These are phyloP conservation scores for Lepus timidus DNA, from an alignment of 2,113 vertebrate species.

Conservation along the genomic window DNA sequence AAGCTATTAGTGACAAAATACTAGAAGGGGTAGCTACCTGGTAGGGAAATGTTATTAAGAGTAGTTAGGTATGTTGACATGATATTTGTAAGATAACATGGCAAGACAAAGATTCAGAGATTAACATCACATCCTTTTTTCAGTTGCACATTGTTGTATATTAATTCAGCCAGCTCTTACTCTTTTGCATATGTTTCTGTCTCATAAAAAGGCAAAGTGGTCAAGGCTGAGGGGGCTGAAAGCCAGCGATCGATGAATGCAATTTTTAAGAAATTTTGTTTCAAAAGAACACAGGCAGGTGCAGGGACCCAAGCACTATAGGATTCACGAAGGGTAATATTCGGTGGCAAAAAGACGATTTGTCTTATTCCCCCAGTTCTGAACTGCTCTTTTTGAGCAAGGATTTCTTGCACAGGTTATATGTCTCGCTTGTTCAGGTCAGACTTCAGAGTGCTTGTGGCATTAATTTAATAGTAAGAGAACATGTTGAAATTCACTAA, in stretches of 20 bases:
- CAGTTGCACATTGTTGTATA: neutral
- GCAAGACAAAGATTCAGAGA: constrained; percentile 27
- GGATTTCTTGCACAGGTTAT: constrained; percentile 54
- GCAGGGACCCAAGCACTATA: neutral
- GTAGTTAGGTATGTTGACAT: neutral
- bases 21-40: neutral
- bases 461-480: constrained; percentile 73
- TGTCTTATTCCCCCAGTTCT: constrained; percentile 63
- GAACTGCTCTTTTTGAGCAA: constrained; percentile 55
- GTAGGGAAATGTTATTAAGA: too few species aligned
- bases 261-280: constrained; percentile 60
- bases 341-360: constrained; percentile 56
- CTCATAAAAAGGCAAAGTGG: constrained; percentile 70
- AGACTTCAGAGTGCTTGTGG: constrained; percentile 62
- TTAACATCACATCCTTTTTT: neutral
- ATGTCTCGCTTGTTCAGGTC: constrained; percentile 58
- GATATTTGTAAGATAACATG: neutral
- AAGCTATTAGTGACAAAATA: neutral
- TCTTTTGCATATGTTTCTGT: constrained; percentile 10
- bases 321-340: constrained; percentile 55
- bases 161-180: constrained; percentile 1
- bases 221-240: constrained; percentile 43
- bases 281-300: constrained; percentile 36
- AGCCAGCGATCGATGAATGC: constrained; percentile 78
- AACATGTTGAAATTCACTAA: constrained; percentile 63